phyloP scores from a whole-genome alignment of 2,113 vertebrate genomes.

The Pachypanchax playfairii region DNA sequence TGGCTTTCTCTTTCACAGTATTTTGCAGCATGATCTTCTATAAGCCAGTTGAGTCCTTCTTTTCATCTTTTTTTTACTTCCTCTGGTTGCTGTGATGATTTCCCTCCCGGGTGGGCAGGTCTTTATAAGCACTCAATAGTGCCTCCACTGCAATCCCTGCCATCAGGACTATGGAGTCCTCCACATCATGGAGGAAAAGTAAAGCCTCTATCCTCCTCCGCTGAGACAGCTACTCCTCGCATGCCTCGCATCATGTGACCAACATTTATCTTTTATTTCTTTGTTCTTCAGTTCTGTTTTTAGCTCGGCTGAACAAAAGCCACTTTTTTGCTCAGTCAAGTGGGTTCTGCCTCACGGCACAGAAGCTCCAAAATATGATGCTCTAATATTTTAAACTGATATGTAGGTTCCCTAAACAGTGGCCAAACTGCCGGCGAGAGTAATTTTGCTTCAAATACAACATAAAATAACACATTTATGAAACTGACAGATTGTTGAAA shows the following conservation, averaged over 20 bases:
- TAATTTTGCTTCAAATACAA: conserved; percentile 13
- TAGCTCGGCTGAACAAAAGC: conserved; percentile 58
- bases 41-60: conserved; percentile 44
- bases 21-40: conserved; percentile 45
- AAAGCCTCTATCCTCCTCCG: conserved; percentile 54
- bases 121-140: conserved; percentile 69
- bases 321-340: conserved; percentile 38
- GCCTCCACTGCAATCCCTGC: conserved; percentile 51
- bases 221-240: conserved; percentile 42
- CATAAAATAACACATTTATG: neutral
- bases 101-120: conserved; percentile 52
- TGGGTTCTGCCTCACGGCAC: conserved; percentile 45
- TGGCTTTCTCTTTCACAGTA: conserved; percentile 30
- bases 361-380: conserved; percentile 28
- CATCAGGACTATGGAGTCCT: conserved; percentile 45
- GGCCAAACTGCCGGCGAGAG: conserved; percentile 41
- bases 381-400: conserved; percentile 46
- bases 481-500: conserved; percentile 23
- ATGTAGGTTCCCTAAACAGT: conserved; percentile 32
- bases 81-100: conserved; percentile 48
- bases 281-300: conserved; percentile 54
- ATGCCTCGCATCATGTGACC: conserved; percentile 39
- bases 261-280: conserved; percentile 59
- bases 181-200: conserved; percentile 49
- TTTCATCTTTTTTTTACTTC: conserved; percentile 50